Evolutionary conservation across 2,113 vertebrate genomes (phyloP), one percentile per base, ranked within the genome.

Genomic region (Zootoca vivipara): DNA sequence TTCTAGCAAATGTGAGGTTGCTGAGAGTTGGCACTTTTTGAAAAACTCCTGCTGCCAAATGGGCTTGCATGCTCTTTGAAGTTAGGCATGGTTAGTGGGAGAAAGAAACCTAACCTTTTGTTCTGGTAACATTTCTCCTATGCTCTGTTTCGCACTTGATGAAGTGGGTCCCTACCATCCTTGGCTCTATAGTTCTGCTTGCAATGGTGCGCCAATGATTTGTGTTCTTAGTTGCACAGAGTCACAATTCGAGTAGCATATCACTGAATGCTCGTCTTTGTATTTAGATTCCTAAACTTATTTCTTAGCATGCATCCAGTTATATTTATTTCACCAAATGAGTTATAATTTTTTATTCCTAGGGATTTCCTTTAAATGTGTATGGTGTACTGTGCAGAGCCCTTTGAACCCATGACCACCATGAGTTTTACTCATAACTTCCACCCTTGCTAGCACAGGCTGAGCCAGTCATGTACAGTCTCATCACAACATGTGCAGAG

Each of bases 61-160:
- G 78, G 90, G 84, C 93, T 93, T 93, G 73, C 87, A 91, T 94
- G 92, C 88, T 87, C 56, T 89, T 74, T 73, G 89, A 80, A 88
- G 70, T 78, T 88, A 40, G 75, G 70, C 93, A 85, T 87, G 88
- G 92, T 74, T 94, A 83, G 93, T 83, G 87, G 72, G 62, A 83
- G 69, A 83, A 95, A 75, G 67, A 89, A 93, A 85, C 80, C 87
- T 95, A 93, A 96, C 93, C 95, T 95, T 95, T 96, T 95, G 93
- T 95, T 94, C 93, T 91, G 74, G 83, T 88, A 85, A 89, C 91
- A 93, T 95, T 91, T 90, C 94, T 92, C 28, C 80, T 90, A 90
- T 93, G 83, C 91, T 87, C 64, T 90, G 78, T 83, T 87, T 81
- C 70, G 33, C 87, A 93, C 40, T 82, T 90, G 90, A 46, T 9